Base-by-base conservation (phyloP, 2,113 vertebrate species). In the Holacanthus passer region DNA sequence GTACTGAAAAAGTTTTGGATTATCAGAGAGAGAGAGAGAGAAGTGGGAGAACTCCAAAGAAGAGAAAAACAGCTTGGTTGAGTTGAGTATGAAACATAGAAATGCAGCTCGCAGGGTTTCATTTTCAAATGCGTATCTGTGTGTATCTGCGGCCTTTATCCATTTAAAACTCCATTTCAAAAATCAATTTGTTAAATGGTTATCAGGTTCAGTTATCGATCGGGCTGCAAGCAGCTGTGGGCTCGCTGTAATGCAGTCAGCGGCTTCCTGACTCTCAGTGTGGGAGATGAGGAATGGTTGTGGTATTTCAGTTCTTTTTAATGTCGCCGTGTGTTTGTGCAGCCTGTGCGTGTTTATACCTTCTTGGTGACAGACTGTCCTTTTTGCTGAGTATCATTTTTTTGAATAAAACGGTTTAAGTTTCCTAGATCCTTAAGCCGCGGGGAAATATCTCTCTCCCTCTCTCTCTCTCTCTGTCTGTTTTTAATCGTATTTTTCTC, bases 401-500 rank as follows among this genome's bases (percentile, higher is more conserved):
- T 89, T 56, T 31, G 1, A 86, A 87, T 80, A 82, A 89, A 93
- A 84, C 52, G 16, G 68, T 90, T 89, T 84, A 83, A 83, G 69
- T 89, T 91, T 90, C 86, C 87, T 67, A 53, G 89, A 90, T 91
- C 58, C 62, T 67, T 86, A 89, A 93, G 83, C 88, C 67, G 45
- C 43, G 4, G 87, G 86, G 83, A 91, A 87, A 92, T 88, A 77
- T 87, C 74, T 73, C 67, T 81, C 72, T 62, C 68, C 73, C 64
- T 67, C 50, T 20, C 53, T 59, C n/a, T 55, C 41, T 59, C 53
- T 73, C n/a, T 48, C 35, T 53, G 29, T 81, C 37, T 88, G 86
- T 90, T 91, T 90, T 88, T 91, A 84, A 90, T 91, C 89, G 87
- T 92, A 82, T 91, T 92, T 89, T 86, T 86, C 79, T 84, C 78